Base-by-base conservation (phyloP, 2,113 vertebrate genomes). In the Callaeas wilsoni region DNA sequence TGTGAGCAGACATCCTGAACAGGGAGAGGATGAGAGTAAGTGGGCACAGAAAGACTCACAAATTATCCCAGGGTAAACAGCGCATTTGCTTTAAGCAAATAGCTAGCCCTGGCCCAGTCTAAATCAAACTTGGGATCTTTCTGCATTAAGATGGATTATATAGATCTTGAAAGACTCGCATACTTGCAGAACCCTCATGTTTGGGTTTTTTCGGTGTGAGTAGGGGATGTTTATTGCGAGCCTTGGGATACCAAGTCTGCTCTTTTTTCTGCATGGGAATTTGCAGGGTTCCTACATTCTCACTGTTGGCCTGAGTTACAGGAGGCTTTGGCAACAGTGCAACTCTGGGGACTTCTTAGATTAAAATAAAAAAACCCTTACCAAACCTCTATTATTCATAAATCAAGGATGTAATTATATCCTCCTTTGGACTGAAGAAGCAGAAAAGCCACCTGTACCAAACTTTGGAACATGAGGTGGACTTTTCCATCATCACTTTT, bases 101-200 rank as follows among this genome's bases (percentile, higher is more conserved):
- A 68, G 15, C 57, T 30, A 25, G 9, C 26, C 25, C 35, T 81
- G 60, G 67, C 47, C 30, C 37, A 50, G 13, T 16, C n/a, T 63
- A 78, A 63, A 60, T 60, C 47, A 88, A 87, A 46, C 47, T 15
- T 73, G 50, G 37, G 42, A 57, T 79, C 29, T 49, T 86, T 80
- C 60, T 87, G 57, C 65, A 26, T 63, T 62, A 86, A 76, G 32
- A 26, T 49, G 42, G 17, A 59, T 93, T 91, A 82, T 69, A 64
- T 4, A 62, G 62, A 37, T 22, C 32, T 53, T 89, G 26, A 81
- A 81, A 92, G 46, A 39, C 65, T 82, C 52, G 47, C 6, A 39
- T 0, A 3, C 3, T 9, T 26, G 16, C 87, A 69, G 26, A 78
- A n/a, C 29, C 5, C 13, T 55, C 0, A 1, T 82, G 50, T 74